Percentiles rank a stretch among this genome's conserved stretches.
phyloP scores from a whole-genome alignment of 2,797 vertebrate genomes.

The Gobio occitaniae region DNA sequence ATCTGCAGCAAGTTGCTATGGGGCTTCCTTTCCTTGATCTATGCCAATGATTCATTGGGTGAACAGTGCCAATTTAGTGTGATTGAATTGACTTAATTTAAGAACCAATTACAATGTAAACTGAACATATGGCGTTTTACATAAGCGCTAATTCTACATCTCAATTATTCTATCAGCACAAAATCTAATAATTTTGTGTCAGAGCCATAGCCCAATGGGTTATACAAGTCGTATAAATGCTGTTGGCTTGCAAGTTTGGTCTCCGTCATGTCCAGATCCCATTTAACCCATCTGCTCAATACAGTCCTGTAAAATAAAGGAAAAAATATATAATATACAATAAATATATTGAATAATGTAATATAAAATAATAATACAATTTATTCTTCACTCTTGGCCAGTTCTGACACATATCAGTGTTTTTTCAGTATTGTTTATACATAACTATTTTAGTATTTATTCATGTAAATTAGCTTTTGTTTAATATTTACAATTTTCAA shows the following conservation, averaged over 20 bases:
- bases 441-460: neutral
- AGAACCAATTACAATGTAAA: neutral
- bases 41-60: neutral
- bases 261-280: neutral
- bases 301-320: neutral
- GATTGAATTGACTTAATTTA: neutral
- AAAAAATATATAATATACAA: neutral
- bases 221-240: neutral
- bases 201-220: neutral
- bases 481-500: neutral
- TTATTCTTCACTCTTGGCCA: no score
- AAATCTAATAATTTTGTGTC: neutral
- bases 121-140: conserved; percentile 21
- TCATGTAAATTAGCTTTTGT: neutral
- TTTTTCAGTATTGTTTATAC: neutral
- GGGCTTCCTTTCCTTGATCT: neutral
- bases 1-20: neutral
- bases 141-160: neutral
- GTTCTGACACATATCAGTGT: neutral
- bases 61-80: neutral
- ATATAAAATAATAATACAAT: no score
- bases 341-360: neutral
- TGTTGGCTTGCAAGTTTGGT: neutral
- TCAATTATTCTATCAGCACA: neutral
- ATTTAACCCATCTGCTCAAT: neutral